Base-by-base conservation (phyloP, 2,888 invertebrate genomes). In the Thysanoteuthis rhombus region DNA sequence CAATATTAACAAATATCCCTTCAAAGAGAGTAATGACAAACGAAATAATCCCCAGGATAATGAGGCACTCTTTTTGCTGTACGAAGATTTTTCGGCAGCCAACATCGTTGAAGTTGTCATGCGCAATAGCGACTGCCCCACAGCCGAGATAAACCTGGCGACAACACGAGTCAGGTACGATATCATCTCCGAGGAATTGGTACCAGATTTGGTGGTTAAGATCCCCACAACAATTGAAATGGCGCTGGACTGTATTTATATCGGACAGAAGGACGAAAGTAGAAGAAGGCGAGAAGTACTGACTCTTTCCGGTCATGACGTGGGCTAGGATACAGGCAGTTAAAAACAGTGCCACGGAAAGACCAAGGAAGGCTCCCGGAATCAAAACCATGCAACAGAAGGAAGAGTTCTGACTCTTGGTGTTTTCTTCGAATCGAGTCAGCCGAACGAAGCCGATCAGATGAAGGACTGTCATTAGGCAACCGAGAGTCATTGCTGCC, bases 21-120 rank as follows among this genome's bases (percentile, higher is more conserved):
- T 91, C 91, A 40, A 91, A 91, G 10, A 91, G 40, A 28, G 45
- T 38, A 42, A 91, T 39, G 8, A 45, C 91, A 40, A 42, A 40
- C 39, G 91, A n/a, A 42, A 91, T 91, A 39, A 91, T 38, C 25
- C 40, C 32, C 32, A 91, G 32, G 6, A 91, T 38, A 28, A 91
- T 40, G n/a, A 91, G 91, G 38, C 91, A 91, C 28, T 91, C 91
- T 6, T n/a, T 91, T 39, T 91, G 91, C n/a, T 91, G 91, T 40
- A 42, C 8, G 12, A 91, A 91, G n/a, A 91, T n/a, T 8, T n/a
- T 22, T 5, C 91, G 40, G 5, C 91, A 91, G 32, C 91, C 91
- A 32, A 91, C 45, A 0, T 39, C n/a, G 19, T 91, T 38, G 8
- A 91, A 45, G 42, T 91, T 91, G 45, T 91, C n/a, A 16, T 91